Evolutionary conservation across 2,797 vertebrate genomes (phyloP).

Genomic region (Dryobates pubescens): DNA sequence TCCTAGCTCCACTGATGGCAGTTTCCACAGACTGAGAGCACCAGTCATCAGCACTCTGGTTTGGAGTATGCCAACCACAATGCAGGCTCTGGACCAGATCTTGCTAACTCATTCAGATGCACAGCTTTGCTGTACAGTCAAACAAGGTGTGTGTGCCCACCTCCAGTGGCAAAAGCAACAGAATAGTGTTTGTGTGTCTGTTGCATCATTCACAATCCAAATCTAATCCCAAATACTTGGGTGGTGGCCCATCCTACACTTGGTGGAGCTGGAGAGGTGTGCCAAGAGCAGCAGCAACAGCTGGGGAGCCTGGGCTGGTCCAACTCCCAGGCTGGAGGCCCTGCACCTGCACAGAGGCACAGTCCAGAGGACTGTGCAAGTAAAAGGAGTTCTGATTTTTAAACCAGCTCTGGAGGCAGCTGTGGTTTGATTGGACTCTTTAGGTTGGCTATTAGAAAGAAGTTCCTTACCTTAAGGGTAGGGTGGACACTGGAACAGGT

Average conservation of each 20-base stretch:
- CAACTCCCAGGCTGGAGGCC: background rate
- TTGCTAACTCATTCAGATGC: background rate
- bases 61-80: background rate
- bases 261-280: background rate
- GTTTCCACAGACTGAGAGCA: background rate
- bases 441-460: too few relatives aligned
- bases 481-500: too few relatives aligned
- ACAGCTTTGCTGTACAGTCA: background rate
- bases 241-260: fast-evolving
- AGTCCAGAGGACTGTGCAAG: background rate
- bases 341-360: background rate
- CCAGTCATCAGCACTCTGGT: background rate
- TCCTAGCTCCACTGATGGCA: background rate
- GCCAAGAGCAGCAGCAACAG: conserved; percentile 25
- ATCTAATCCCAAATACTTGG: conserved; percentile 45
- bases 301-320: background rate
- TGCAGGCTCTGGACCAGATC: background rate
- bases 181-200: background rate
- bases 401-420: background rate
- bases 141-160: background rate
- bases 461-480: too few relatives aligned
- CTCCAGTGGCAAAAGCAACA: background rate
- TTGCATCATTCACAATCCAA: background rate
- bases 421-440: background rate
- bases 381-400: background rate